phyloP scores from a whole-genome alignment of 1,140 invertebrate genomes.

The Aplysia californica region DNA sequence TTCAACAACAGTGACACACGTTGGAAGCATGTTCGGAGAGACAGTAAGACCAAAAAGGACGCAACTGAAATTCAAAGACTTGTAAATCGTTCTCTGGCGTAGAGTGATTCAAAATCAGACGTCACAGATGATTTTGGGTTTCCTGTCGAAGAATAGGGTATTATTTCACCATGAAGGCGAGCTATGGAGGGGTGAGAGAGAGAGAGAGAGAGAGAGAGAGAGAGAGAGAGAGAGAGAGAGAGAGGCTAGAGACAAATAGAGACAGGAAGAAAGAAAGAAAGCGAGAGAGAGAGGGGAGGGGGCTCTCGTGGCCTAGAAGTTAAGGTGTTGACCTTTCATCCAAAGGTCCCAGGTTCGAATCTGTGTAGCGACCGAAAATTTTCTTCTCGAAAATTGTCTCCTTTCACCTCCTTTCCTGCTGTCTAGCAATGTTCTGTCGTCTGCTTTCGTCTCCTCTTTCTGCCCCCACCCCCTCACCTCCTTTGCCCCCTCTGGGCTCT shows the following conservation, averaged over 20 bases:
- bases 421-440: no score
- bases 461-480: no score
- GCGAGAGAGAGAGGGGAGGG: no score
- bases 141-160: neutral
- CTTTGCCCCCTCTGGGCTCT: no score
- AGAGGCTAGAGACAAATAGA: no score
- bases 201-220: conserved; percentile 4
- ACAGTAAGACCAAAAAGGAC: neutral
- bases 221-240: conserved; percentile 1
- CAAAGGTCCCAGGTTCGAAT: no score
- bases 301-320: no score
- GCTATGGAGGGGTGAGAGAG: neutral
- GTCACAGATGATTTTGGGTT: neutral
- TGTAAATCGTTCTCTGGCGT: neutral
- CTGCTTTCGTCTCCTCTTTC: no score
- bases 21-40: neutral
- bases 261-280: neutral
- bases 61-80: neutral
- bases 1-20: neutral
- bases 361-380: no score
- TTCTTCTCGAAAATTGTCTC: no score
- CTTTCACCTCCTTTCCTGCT: no score
- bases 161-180: neutral
- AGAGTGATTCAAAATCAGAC: neutral
- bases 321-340: no score